Evolutionary conservation across 2,888 invertebrate species (phyloP).

Genomic region (Drosophila colorata): DNA sequence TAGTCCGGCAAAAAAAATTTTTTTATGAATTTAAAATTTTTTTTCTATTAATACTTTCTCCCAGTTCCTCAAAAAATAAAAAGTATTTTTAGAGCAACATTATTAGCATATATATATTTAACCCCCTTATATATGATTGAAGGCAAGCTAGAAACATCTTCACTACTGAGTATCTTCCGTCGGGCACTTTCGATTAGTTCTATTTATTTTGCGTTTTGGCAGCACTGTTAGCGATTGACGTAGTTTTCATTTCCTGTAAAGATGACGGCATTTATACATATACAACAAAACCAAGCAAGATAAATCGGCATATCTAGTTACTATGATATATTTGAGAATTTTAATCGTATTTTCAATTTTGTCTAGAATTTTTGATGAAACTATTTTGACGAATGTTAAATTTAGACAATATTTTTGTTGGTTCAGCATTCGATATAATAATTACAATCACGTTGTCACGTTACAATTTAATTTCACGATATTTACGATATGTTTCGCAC

Average conservation of each 20-base stretch:
- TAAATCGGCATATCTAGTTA: conserved; percentile 3
- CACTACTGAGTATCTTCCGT: too few relatives aligned
- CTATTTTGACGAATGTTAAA: conserved; percentile 18
- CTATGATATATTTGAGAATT: conserved; percentile 14
- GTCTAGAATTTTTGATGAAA: not conserved
- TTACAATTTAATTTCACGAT: not conserved
- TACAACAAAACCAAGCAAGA: not conserved
- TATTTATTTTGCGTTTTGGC: not conserved
- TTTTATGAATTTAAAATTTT: too few relatives aligned
- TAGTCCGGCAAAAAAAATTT: too few relatives aligned
- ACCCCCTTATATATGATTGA: too few relatives aligned
- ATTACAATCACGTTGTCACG: not conserved
- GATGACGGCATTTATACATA: not conserved
- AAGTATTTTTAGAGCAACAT: too few relatives aligned
- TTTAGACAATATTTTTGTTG: conserved; percentile 4
- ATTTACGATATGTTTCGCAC: conserved; percentile 3
- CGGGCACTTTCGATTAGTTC: too few relatives aligned
- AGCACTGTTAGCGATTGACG: not conserved
- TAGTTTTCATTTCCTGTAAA: not conserved
- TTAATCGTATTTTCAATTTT: not conserved
- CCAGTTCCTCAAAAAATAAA: too few relatives aligned
- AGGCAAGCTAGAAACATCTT: too few relatives aligned
- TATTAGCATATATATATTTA: too few relatives aligned
- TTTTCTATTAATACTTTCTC: too few relatives aligned
- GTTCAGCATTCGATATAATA: not conserved